Conservation (phyloP, 2,113 vertebrate genomes). For the Polypterus senegalus region DNA sequence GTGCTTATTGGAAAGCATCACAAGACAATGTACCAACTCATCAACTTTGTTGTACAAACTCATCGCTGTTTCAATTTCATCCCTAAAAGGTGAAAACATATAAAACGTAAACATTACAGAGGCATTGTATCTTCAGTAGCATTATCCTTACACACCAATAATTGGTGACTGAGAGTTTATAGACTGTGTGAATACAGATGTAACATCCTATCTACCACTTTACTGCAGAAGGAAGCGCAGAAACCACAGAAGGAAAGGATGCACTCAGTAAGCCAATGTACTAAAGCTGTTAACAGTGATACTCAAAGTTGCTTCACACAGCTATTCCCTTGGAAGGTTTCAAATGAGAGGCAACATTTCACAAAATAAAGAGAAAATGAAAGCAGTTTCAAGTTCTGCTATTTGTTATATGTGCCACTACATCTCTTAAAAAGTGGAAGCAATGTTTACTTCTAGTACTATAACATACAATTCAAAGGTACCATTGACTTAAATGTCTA, state of each 20-base stretch:
- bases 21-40: conserved; percentile 71
- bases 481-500: background rate
- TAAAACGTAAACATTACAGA: background rate
- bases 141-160: too few species aligned
- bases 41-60: conserved; percentile 70
- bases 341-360: background rate
- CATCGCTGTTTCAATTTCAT: conserved; percentile 46
- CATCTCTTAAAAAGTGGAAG: too few species aligned
- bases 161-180: too few species aligned
- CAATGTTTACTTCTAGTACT: too few species aligned
- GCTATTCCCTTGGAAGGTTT: background rate
- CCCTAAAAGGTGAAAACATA: conserved; percentile 30
- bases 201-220: too few species aligned
- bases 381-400: background rate
- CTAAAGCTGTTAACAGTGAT: background rate
- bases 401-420: too few species aligned
- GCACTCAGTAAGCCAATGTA: too few species aligned
- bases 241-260: too few species aligned
- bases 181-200: too few species aligned
- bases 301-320: background rate
- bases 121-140: too few species aligned
- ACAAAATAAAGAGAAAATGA: background rate
- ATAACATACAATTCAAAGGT: too few species aligned
- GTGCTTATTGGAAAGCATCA: conserved; percentile 67
- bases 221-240: too few species aligned